Percentiles rank a stretch among this genome's conserved stretches.
Conservation (phyloP, 2,888 invertebrate species). For the Therioaphis trifolii region DNA sequence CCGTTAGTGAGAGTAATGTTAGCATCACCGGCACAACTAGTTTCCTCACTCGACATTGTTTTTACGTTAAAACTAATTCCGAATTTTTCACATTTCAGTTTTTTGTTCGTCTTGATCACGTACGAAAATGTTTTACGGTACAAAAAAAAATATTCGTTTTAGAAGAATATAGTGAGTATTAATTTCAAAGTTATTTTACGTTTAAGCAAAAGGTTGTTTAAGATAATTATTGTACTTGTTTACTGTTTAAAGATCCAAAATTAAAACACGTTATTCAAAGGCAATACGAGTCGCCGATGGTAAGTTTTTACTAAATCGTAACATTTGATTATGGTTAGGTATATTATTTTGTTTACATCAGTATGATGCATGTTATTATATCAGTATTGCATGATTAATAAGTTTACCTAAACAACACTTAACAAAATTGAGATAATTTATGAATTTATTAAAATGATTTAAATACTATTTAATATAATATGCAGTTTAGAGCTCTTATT, state of each 20-base stretch:
- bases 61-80: not conserved
- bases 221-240: not conserved
- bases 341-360: no score
- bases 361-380: no score
- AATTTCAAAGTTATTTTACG: no score
- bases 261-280: constrained; percentile 95
- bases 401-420: no score
- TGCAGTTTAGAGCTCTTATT: no score
- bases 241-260: constrained; percentile 94
- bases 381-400: no score
- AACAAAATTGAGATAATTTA: no score
- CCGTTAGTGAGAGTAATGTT: constrained; percentile 32
- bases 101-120: constrained; percentile 98
- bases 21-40: not conserved
- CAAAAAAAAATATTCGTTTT: constrained; percentile 99
- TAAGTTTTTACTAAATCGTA: no score
- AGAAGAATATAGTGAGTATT: constrained; percentile 98
- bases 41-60: not conserved
- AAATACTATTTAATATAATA: no score
- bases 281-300: constrained; percentile 98
- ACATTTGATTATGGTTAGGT: no score
- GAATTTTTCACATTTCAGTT: constrained; percentile 81
- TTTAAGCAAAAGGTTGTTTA: no score
- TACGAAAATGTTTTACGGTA: constrained; percentile 99
- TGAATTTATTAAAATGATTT: no score